These are phyloP conservation scores for Abramis brama DNA, from an alignment of 2,113 vertebrate species.

Conservation along the genomic window DNA sequence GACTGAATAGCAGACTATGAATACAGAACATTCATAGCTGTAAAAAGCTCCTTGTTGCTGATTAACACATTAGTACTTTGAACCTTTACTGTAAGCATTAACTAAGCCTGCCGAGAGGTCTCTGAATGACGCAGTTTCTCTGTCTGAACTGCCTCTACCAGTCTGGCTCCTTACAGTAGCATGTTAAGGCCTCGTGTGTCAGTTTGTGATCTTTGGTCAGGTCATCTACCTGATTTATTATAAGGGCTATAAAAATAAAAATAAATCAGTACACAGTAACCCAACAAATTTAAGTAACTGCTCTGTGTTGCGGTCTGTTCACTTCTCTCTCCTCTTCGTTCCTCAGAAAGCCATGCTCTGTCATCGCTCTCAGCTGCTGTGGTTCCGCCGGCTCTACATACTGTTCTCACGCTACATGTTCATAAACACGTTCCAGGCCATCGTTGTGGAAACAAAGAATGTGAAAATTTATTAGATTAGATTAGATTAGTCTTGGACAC, in stretches of 20 bases:
- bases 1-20: neutral
- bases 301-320: slow-evolving; percentile 13
- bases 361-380: slow-evolving; percentile 88
- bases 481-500: neutral
- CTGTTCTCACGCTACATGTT: slow-evolving; percentile 90
- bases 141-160: slow-evolving; percentile 14
- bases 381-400: slow-evolving; percentile 90
- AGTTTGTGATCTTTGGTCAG: neutral
- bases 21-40: neutral
- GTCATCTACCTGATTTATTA: neutral
- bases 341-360: slow-evolving; percentile 87
- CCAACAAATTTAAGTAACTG: neutral
- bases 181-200: neutral
- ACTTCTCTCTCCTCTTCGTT: slow-evolving; percentile 25
- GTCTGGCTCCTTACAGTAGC: neutral
- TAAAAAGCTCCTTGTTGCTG: neutral
- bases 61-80: neutral
- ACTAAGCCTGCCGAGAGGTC: neutral
- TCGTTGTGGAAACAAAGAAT: slow-evolving; percentile 68
- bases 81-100: slow-evolving; percentile 14
- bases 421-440: slow-evolving; percentile 84
- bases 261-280: neutral
- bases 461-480: slow-evolving; percentile 71
- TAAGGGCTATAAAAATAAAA: neutral
- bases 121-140: neutral